A percentile compares a stretch with the other conserved stretches of the same genome.
Evolutionary conservation across 2,888 invertebrate genomes (phyloP).

Genomic region (Caenorhabditis japonica): DNA sequence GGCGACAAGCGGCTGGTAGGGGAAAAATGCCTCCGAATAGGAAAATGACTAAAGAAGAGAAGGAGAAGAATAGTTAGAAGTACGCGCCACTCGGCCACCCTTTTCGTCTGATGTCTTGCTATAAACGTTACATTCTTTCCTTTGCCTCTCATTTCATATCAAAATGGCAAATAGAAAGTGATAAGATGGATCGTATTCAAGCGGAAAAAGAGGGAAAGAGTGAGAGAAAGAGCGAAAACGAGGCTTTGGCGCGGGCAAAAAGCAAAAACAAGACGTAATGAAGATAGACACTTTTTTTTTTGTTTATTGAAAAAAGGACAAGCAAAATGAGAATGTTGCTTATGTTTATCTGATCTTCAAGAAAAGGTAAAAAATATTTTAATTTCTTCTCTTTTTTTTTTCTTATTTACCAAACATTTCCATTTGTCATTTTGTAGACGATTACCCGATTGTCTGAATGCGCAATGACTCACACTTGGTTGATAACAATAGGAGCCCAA

Average conservation of each 20-base stretch:
- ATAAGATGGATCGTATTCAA: conserved; percentile 46
- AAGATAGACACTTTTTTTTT: conserved; percentile 31
- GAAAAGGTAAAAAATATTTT: conserved; percentile 5
- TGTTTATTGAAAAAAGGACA: conserved; percentile 15
- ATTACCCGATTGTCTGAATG: conserved; percentile 17
- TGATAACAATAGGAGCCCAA: conserved; percentile 22
- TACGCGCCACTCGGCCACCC: conserved; percentile 47
- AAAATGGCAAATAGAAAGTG: conserved; percentile 54
- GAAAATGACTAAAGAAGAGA: conserved; percentile 34
- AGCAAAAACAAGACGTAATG: conserved; percentile 49
- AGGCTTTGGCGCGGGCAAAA: conserved; percentile 14
- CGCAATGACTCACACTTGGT: conserved; percentile 27
- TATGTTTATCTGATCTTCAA: conserved; percentile 24
- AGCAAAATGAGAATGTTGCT: not conserved
- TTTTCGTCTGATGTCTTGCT: conserved; percentile 38
- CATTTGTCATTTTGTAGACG: conserved; percentile 20
- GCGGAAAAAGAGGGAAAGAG: conserved; percentile 27
- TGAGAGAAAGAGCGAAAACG: conserved; percentile 28
- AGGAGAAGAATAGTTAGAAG: conserved; percentile 40
- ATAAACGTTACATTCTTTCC: conserved; percentile 40
- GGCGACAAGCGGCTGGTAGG: conserved; percentile 5
- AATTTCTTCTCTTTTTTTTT: too few species aligned
- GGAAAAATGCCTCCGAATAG: conserved; percentile 30
- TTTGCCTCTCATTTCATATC: conserved; percentile 37
- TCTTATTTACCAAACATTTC: conserved; percentile 1